phyloP scores from a whole-genome alignment of 2,797 vertebrate species.

The Brachyrhaphis roseni region DNA sequence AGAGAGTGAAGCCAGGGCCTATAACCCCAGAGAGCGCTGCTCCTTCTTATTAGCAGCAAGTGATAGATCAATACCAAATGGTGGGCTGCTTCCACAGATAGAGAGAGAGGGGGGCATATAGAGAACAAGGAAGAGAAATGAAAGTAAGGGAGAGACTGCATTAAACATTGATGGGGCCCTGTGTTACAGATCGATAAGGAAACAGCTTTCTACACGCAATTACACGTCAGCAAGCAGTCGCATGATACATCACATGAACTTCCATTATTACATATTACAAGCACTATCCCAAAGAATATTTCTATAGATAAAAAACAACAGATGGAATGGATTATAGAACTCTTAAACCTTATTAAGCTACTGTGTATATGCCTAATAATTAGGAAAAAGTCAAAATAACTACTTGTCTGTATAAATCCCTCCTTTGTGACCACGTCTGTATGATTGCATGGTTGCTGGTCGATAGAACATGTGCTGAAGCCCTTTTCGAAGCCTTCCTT shows the following conservation, averaged over 20 bases:
- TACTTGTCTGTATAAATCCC: slow-evolving; percentile 43
- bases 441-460: slow-evolving; percentile 58
- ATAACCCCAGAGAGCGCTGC: slow-evolving; percentile 48
- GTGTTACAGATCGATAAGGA: slow-evolving; percentile 76
- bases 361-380: slow-evolving; percentile 30
- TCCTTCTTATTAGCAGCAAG: slow-evolving; percentile 74
- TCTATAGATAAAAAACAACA: slow-evolving; percentile 12
- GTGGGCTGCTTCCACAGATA: slow-evolving; percentile 72
- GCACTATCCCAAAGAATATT: slow-evolving; percentile 22
- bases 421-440: slow-evolving; percentile 48
- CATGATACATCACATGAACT: slow-evolving; percentile 65
- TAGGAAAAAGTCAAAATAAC: slow-evolving; percentile 24
- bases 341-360: slow-evolving; percentile 12
- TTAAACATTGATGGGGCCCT: slow-evolving; percentile 84
- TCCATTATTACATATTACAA: slow-evolving; percentile 49
- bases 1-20: slow-evolving; percentile 21
- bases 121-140: slow-evolving; percentile 45
- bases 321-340: slow-evolving; percentile 6
- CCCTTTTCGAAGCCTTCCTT: slow-evolving; percentile 47
- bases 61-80: slow-evolving; percentile 80
- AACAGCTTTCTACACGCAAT: slow-evolving; percentile 81
- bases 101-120: slow-evolving; percentile 10
- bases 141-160: slow-evolving; percentile 72
- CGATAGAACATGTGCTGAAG: slow-evolving; percentile 71
- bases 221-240: slow-evolving; percentile 77